Conservation (phyloP, 2,797 vertebrate species). For the Silurus aristotelis region DNA sequence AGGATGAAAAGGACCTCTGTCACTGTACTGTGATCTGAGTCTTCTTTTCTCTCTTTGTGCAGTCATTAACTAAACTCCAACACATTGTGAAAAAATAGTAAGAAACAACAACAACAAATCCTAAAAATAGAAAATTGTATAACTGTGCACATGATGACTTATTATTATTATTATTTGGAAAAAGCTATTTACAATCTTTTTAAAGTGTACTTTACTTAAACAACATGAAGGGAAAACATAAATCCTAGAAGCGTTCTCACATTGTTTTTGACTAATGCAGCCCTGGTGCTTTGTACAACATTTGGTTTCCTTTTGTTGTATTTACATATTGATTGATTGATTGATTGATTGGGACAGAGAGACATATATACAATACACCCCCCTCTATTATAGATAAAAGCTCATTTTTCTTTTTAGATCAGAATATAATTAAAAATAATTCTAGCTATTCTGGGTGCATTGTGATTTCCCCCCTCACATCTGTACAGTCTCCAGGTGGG, state of each 20-base stretch:
- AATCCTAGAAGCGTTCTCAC: not conserved
- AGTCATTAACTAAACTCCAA: not conserved
- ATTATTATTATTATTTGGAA: not conserved
- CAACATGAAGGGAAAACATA: too few relatives aligned
- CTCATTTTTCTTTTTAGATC: slow-evolving; percentile 31
- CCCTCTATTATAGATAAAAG: slow-evolving; percentile 4
- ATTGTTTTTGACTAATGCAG: not conserved
- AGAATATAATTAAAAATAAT: slow-evolving; percentile 32
- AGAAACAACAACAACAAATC: too few relatives aligned
- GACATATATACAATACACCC: slow-evolving; percentile 5
- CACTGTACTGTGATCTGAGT: not conserved
- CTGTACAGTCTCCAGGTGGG: slow-evolving; percentile 30
- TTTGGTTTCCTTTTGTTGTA: not conserved
- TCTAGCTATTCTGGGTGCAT: slow-evolving; percentile 36
- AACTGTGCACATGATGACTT: too few relatives aligned
- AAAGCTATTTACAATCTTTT: not conserved
- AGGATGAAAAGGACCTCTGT: slow-evolving; percentile 25
- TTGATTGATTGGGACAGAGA: not conserved
- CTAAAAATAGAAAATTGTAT: too few relatives aligned
- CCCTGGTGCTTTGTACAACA: not conserved
- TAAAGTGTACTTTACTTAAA: not conserved
- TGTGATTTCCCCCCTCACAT: slow-evolving; percentile 30
- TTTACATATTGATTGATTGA: not conserved
- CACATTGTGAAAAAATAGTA: too few relatives aligned
- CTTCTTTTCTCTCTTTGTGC: slow-evolving; percentile 1